Evolutionary conservation across 2,888 invertebrate genomes (phyloP).

Genomic region (Ecdyonurus torrentis): DNA sequence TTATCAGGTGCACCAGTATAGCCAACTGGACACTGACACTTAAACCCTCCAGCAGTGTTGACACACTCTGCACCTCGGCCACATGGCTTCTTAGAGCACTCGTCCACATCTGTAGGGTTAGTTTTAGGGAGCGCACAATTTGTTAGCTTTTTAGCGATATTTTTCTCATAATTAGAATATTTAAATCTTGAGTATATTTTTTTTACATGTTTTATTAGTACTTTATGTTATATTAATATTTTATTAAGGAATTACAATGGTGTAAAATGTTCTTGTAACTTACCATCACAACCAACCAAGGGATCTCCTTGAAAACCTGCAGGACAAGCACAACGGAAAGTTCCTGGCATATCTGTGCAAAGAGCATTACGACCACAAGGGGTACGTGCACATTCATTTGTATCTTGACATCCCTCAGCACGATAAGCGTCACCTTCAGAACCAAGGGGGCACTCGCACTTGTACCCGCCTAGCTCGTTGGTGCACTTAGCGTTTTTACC

Average conservation of each 20-base stretch:
- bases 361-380: conserved; percentile 65
- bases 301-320: conserved; percentile 71
- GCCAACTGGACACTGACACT: conserved; percentile 54
- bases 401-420: conserved; percentile 51
- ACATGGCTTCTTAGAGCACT: conserved; percentile 51
- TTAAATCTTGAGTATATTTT: not conserved
- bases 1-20: conserved; percentile 42
- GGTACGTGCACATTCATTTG: conserved; percentile 51
- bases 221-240: not conserved
- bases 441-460: conserved; percentile 71
- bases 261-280: too few species aligned
- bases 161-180: not conserved
- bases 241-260: too few species aligned
- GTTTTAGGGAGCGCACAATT: conserved; percentile 12
- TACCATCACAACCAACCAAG: conserved; percentile 56
- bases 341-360: conserved; percentile 63
- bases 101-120: conserved; percentile 49
- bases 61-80: conserved; percentile 51
- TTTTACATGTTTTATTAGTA: not conserved
- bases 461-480: conserved; percentile 62
- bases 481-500: conserved; percentile 63
- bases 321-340: conserved; percentile 65
- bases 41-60: conserved; percentile 58
- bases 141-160: not conserved
- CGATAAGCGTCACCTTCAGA: conserved; percentile 59